Base-by-base conservation (phyloP, 2,113 vertebrate genomes). In the Candoia aspera region DNA sequence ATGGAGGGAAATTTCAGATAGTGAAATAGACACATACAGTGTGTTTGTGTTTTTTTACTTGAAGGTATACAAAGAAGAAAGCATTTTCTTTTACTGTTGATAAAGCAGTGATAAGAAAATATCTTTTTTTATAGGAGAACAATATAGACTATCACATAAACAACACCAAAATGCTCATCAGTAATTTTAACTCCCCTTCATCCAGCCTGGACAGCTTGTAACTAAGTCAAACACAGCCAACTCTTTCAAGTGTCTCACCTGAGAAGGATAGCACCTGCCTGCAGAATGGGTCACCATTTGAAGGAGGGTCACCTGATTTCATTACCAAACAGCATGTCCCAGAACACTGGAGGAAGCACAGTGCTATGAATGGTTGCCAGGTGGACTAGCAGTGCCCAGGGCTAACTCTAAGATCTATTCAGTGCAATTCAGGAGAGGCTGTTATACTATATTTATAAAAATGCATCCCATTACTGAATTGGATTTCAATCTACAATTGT, bases 41-140 rank as follows among this genome's bases (percentile, higher is more conserved):
- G 42, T 42, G 4, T 12, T 10, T 53, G 24, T 54, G 12, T 26
- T 8, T 86, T 85, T 49, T 86, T 86, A 53, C 54, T 53, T 54
- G 89, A 91, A 37, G 26, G 96, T 96, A 95, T 95, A 91, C 92
- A 55, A 92, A 96, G 95, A 91, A 93, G 90, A 73, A 73, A 96
- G 96, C 96, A 97, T 96, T 96, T 97, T 96, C 91, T 90, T 94
- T 96, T 95, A 93, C 90, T 94, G 92, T 95, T 94, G 95, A 90
- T 90, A 95, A 95, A 92, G 90, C 96, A 95, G 93, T 0, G 92
- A 96, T 96, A 95, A 97, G 93, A 94, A 96, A 92, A 91, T 93
- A 93, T 46, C 4, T 24, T 62, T 37, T 59, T 90, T 79, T 23
- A 46, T 46, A 58, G n/a, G 8, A 49, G 37, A 46, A 19, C 33